These are phyloP conservation scores for Ibidorhyncha struthersii DNA, from an alignment of 2,113 vertebrate species.

Conservation along the genomic window DNA sequence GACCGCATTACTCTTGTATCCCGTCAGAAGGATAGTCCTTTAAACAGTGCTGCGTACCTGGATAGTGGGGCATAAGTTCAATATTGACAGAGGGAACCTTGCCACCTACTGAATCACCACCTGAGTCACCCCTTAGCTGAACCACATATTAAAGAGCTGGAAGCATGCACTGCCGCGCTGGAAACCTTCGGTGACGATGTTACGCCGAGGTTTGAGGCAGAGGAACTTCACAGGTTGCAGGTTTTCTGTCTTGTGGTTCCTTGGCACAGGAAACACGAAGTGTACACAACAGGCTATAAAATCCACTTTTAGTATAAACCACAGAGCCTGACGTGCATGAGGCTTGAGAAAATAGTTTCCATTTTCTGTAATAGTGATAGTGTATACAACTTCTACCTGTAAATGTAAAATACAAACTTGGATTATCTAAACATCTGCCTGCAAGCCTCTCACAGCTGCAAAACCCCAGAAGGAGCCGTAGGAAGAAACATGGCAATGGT, in stretches of 20 bases:
- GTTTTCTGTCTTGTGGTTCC: conserved; percentile 64
- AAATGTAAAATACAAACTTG: conserved; percentile 58
- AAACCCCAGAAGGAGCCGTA: neutral
- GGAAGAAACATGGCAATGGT: neutral
- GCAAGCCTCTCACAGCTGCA: conserved; percentile 25
- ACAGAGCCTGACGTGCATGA: conserved; percentile 31
- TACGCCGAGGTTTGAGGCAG: neutral
- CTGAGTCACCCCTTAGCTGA: neutral
- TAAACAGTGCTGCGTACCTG: neutral
- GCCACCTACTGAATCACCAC: neutral
- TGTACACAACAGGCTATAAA: conserved; percentile 62
- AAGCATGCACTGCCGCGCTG: neutral
- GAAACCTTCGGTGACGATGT: neutral
- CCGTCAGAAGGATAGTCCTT: neutral
- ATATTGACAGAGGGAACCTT: conserved; percentile 42
- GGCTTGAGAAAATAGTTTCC: conserved; percentile 63
- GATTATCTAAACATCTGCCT: conserved; percentile 54
- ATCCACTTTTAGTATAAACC: conserved; percentile 68
- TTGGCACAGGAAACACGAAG: conserved; percentile 50
- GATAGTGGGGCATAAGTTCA: neutral
- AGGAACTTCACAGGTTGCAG: conserved; percentile 19
- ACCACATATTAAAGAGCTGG: conserved; percentile 44
- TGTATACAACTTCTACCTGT: conserved; percentile 62
- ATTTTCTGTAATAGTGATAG: conserved; percentile 49
- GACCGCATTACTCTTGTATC: neutral